A percentile compares a stretch with the other conserved stretches of the same genome.
phyloP scores from a whole-genome alignment of 2,113 vertebrate species.

The Burhinus oedicnemus region DNA sequence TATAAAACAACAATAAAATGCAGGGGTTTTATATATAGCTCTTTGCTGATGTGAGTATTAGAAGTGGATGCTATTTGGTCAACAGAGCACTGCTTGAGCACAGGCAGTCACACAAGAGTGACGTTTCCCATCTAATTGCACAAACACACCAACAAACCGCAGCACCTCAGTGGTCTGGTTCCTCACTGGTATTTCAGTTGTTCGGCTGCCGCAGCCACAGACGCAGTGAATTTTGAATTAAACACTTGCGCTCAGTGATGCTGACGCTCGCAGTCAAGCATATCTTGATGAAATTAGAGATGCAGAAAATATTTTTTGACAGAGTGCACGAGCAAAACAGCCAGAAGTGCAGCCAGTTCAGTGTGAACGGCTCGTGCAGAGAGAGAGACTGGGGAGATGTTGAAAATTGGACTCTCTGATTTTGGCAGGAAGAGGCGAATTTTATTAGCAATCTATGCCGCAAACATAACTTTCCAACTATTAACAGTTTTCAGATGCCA shows the following conservation, averaged over 20 bases:
- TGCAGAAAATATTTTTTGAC: slow-evolving; percentile 79
- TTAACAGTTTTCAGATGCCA: slow-evolving; percentile 75
- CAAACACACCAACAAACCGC: slow-evolving; percentile 50
- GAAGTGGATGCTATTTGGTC: not conserved
- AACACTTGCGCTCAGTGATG: slow-evolving; percentile 57
- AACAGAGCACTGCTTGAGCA: not conserved
- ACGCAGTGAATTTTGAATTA: slow-evolving; percentile 53
- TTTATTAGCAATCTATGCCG: slow-evolving; percentile 74
- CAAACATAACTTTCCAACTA: slow-evolving; percentile 78
- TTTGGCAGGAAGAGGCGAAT: slow-evolving; percentile 78
- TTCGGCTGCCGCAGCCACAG: slow-evolving; percentile 20
- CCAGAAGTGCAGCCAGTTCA: slow-evolving; percentile 65
- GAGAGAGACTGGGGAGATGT: slow-evolving; percentile 46
- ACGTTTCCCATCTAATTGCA: slow-evolving; percentile 36
- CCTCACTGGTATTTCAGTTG: slow-evolving; percentile 66
- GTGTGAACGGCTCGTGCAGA: slow-evolving; percentile 53
- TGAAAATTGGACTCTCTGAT: slow-evolving; percentile 76
- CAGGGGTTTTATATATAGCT: not conserved
- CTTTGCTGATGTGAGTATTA: not conserved
- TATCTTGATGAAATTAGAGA: slow-evolving; percentile 79
- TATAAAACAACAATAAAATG: not conserved
- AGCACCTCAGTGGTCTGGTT: slow-evolving; percentile 52
- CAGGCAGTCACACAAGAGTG: slow-evolving; percentile 1
- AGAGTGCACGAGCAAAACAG: slow-evolving; percentile 67
- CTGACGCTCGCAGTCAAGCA: slow-evolving; percentile 73